Conservation (phyloP, 1,140 invertebrate genomes). For the Chelonus insularis region DNA sequence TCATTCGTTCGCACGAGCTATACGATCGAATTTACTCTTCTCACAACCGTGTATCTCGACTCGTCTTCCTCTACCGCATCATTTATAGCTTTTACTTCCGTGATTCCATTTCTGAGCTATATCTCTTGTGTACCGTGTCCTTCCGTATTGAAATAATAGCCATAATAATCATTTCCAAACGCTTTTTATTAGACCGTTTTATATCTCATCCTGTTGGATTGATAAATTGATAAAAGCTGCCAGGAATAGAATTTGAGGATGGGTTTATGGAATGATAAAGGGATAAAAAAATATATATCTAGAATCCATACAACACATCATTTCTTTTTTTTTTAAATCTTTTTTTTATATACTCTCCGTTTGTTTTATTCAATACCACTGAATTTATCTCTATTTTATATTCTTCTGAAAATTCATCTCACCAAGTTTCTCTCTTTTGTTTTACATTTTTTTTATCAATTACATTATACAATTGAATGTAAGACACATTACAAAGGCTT, state of each 20-base stretch:
- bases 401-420: no score
- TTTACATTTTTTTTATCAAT: no score
- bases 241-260: neutral
- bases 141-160: neutral
- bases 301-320: neutral
- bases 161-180: neutral
- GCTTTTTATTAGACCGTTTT: neutral
- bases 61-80: conserved; percentile 1
- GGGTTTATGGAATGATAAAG: neutral
- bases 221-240: conserved; percentile 5
- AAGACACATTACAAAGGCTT: no score
- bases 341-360: neutral
- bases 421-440: no score
- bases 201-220: neutral
- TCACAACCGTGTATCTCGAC: no score
- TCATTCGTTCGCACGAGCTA: conserved; percentile 22
- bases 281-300: neutral
- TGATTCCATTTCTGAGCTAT: neutral
- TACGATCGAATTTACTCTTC: neutral
- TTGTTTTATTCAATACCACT: neutral
- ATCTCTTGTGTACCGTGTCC: neutral
- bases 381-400: no score
- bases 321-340: conserved; percentile 5
- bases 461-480: no score
- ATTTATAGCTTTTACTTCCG: conserved; percentile 14